Conservation (phyloP, 2,113 vertebrate genomes). For the Ibidorhyncha struthersii region DNA sequence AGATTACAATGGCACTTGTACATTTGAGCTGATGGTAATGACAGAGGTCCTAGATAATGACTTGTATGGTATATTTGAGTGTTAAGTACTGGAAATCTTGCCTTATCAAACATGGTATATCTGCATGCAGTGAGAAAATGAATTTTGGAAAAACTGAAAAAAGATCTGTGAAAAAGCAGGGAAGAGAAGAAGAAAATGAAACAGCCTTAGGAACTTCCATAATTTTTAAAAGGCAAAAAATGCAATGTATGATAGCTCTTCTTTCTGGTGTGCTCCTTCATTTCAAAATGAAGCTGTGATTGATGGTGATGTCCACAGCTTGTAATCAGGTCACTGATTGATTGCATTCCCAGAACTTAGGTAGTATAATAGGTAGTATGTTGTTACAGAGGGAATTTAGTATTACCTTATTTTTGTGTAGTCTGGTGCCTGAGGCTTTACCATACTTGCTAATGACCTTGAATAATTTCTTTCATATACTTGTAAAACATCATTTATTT, state of each 20-base stretch:
- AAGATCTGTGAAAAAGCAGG: neutral
- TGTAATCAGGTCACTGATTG: neutral
- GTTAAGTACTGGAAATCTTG: neutral
- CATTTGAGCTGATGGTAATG: neutral
- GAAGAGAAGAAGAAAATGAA: neutral
- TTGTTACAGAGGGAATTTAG: neutral
- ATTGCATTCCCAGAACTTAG: neutral
- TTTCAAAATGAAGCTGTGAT: neutral
- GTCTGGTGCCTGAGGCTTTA: neutral
- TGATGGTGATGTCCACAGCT: neutral
- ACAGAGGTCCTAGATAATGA: neutral
- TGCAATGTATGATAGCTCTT: neutral
- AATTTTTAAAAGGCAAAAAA: neutral
- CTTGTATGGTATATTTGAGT: neutral
- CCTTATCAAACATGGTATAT: neutral
- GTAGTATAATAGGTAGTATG: neutral
- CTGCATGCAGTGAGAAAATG: neutral
- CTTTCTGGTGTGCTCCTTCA: neutral
- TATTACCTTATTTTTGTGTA: neutral
- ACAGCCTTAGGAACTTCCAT: neutral
- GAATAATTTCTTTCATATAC: neutral
- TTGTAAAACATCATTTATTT: neutral
- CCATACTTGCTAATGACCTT: neutral
- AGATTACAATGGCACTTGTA: neutral
- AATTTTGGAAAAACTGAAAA: neutral